A percentile compares a stretch with the other conserved stretches of the same genome.
These are phyloP conservation scores for Oreochromis mossambicus DNA, from an alignment of 2,797 vertebrate species.

Conservation along the genomic window DNA sequence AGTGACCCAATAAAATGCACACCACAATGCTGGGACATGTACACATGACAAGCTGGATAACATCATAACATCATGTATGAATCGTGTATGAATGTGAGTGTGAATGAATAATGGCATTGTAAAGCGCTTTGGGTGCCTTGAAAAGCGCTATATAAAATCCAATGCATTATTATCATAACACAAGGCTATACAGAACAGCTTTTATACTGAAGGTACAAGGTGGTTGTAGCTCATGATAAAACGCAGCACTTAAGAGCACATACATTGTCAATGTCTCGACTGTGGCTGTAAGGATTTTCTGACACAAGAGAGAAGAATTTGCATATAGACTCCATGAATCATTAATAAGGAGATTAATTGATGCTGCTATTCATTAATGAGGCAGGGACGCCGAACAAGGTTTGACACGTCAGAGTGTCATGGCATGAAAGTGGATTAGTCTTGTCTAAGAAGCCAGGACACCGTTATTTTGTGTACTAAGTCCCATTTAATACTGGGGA, in stretches of 20 bases:
- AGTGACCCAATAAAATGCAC: not conserved
- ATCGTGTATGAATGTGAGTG: too few relatives aligned
- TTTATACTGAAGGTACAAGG: not conserved
- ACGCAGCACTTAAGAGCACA: not conserved
- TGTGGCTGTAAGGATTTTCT: constrained; percentile 14
- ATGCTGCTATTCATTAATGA: constrained; percentile 71
- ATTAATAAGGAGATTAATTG: constrained; percentile 74
- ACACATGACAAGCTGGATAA: not conserved
- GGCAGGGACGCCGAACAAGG: constrained; percentile 57
- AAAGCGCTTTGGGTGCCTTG: too few relatives aligned
- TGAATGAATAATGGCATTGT: too few relatives aligned
- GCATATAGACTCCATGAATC: constrained; percentile 54
- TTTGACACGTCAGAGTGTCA: constrained; percentile 59
- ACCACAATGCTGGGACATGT: not conserved
- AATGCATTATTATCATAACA: too few relatives aligned
- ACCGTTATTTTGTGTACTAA: constrained; percentile 61
- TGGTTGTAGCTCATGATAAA: not conserved
- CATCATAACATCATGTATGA: not conserved
- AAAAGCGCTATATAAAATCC: too few relatives aligned
- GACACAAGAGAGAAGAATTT: constrained; percentile 28
- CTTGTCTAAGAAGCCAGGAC: constrained; percentile 63
- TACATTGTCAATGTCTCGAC: constrained; percentile 3
- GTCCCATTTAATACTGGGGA: constrained; percentile 49
- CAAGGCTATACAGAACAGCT: not conserved
- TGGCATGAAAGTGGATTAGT: constrained; percentile 76